Conservation (phyloP, 2,797 vertebrate species). For the Pteronotus mesoamericanus region DNA sequence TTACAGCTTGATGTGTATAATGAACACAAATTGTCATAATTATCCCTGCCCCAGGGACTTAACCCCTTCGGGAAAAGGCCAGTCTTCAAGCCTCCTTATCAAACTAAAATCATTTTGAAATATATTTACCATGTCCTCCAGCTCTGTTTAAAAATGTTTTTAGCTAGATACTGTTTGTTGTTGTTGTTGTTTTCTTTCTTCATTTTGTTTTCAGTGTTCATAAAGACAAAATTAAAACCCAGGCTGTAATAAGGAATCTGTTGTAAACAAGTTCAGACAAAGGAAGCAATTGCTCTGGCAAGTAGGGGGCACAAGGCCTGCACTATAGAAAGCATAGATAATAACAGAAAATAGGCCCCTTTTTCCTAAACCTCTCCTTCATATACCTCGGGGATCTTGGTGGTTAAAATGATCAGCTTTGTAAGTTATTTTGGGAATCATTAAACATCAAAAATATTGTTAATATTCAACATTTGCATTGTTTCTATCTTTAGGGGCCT, state of each 20-base stretch:
- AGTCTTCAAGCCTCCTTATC: background rate
- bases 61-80: background rate
- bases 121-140: background rate
- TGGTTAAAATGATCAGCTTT: background rate
- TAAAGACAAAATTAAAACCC: conserved; percentile 76
- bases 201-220: conserved; percentile 71
- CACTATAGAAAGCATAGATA: background rate
- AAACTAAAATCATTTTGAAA: conserved; percentile 28
- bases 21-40: conserved; percentile 51
- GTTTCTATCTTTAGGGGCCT: background rate
- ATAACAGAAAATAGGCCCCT: background rate
- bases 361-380: background rate
- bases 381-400: background rate
- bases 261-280: conserved; percentile 73
- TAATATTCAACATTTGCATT: background rate
- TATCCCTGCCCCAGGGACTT: conserved; percentile 35
- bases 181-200: background rate
- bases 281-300: conserved; percentile 61
- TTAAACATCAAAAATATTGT: background rate
- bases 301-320: background rate
- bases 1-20: background rate
- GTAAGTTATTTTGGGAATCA: background rate
- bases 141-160: conserved; percentile 29
- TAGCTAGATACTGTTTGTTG: conserved; percentile 45
- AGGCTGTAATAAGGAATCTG: conserved; percentile 75